Evolutionary conservation across 2,113 vertebrate species (phyloP).

Genomic region (Budorcas taxicolor): DNA sequence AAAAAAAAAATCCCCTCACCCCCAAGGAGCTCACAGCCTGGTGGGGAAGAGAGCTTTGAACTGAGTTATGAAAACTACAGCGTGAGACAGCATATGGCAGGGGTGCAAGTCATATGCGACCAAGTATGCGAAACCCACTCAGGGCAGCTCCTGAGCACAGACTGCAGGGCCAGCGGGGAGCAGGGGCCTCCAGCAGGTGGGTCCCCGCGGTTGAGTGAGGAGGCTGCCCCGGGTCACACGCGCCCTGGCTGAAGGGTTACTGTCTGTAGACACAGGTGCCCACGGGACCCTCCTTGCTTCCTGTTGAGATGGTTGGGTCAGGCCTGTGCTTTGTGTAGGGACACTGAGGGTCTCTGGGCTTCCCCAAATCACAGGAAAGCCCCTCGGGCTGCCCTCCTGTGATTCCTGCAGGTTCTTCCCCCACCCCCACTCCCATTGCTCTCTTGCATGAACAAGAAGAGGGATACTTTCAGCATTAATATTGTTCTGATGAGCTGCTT

Average conservation of each 20-base stretch:
- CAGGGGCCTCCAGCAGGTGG: neutral
- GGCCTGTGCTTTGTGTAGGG: neutral
- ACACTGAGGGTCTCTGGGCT: neutral
- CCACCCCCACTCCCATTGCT: neutral
- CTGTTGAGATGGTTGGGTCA: neutral
- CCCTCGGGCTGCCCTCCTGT: accelerated
- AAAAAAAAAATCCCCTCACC: neutral
- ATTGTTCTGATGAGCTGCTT: neutral
- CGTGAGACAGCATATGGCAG: no score
- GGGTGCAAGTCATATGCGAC: neutral
- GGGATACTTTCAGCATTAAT: neutral
- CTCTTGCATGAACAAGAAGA: neutral
- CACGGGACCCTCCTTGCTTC: neutral
- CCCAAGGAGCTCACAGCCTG: neutral
- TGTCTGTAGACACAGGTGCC: neutral
- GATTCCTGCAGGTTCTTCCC: neutral
- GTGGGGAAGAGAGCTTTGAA: neutral
- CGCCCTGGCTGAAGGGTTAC: neutral
- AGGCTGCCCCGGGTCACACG: neutral
- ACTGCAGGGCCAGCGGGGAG: accelerated
- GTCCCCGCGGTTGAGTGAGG: neutral
- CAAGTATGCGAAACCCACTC: accelerated
- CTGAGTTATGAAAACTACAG: neutral
- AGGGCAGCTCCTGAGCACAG: neutral
- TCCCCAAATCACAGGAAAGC: neutral